Percentiles rank a stretch among this genome's conserved stretches.
Conservation (phyloP, 1,140 invertebrate species). For the Rhyzopertha dominica region DNA sequence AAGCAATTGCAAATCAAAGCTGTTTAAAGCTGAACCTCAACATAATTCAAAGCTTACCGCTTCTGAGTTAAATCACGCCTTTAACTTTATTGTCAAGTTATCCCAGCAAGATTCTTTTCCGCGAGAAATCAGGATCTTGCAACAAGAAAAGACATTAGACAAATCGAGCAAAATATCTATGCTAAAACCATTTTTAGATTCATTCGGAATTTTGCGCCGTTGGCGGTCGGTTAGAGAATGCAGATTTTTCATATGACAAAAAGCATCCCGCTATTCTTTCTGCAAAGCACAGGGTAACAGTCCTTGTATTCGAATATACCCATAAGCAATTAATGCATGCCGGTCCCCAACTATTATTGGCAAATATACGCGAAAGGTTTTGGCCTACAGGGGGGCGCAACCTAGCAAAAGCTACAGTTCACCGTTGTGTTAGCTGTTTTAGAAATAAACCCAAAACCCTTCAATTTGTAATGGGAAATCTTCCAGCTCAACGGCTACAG, state of each 20-base stretch:
- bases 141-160: conserved; percentile 1
- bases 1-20: conserved; percentile 7
- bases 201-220: conserved; percentile 40
- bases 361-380: conserved; percentile 24
- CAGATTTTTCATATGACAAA: too few species aligned
- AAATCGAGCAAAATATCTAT: conserved; percentile 18
- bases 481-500: background rate
- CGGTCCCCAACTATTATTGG: conserved; percentile 27
- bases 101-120: conserved; percentile 13
- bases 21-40: background rate
- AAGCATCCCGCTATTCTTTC: too few species aligned
- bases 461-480: conserved; percentile 15
- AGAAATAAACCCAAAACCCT: conserved; percentile 2
- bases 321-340: conserved; percentile 32
- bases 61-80: conserved; percentile 7
- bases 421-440: conserved; percentile 16
- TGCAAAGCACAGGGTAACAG: conserved; percentile 19
- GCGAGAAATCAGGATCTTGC: conserved; percentile 10
- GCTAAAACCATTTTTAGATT: conserved; percentile 43
- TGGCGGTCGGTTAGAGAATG: conserved; percentile 46
- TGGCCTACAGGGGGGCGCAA: conserved; percentile 29
- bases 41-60: conserved; percentile 13
- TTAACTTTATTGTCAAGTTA: background rate
- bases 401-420: conserved; percentile 16
- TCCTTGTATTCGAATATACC: conserved; percentile 24